Conservation (phyloP, 2,797 vertebrate species). For the Scolopax bukidnonensis region DNA sequence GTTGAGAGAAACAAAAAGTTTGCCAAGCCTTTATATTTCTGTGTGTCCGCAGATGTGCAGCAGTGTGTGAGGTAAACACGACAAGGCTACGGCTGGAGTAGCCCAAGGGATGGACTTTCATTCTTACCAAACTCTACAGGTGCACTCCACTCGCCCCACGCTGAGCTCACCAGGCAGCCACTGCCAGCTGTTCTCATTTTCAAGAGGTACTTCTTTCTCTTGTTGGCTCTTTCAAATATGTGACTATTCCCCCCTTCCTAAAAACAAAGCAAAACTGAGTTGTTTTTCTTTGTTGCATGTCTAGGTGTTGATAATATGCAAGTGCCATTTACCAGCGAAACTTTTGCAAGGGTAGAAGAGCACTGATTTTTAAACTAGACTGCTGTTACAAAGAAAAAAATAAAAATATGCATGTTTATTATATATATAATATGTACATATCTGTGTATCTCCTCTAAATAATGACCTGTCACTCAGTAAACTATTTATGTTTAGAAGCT, state of each 20-base stretch:
- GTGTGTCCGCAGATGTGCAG: fast-evolving
- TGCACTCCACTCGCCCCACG: constrained; percentile 57
- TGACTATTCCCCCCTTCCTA: neutral
- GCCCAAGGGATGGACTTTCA: neutral
- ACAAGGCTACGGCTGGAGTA: fast-evolving
- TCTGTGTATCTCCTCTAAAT: neutral
- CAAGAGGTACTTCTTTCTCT: neutral
- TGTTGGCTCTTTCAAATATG: neutral
- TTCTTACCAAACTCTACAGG: constrained; percentile 46
- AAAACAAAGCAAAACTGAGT: neutral
- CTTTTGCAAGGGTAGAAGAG: neutral
- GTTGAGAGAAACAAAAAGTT: neutral
- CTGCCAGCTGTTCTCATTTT: constrained; percentile 40
- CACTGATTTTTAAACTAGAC: neutral
- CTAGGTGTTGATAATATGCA: neutral
- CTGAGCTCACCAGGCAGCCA: neutral
- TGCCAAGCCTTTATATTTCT: neutral
- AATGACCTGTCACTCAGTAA: neutral
- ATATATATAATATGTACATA: fast-evolving
- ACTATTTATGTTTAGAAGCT: neutral
- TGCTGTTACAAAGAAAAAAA: neutral
- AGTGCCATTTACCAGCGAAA: neutral
- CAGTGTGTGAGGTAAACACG: neutral
- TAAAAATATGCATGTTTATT: neutral
- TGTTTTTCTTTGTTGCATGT: neutral